Conservation (phyloP, 2,113 vertebrate genomes). For the Australoheros scitulus region DNA sequence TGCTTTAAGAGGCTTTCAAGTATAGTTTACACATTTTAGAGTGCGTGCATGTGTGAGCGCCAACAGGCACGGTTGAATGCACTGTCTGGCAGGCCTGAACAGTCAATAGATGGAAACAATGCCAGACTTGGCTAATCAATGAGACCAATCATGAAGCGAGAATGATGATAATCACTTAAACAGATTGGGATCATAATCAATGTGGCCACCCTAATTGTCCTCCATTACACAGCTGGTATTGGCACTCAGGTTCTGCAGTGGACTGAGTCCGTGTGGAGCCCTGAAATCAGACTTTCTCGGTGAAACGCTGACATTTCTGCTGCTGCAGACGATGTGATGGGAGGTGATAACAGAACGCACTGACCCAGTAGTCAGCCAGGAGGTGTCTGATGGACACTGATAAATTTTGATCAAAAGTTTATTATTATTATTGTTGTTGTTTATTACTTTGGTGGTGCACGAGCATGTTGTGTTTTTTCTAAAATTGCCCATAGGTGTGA, state of each 20-base stretch:
- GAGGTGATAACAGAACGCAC: background rate
- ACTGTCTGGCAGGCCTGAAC: background rate
- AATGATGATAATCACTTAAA: slow-evolving; percentile 60
- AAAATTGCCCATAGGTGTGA: too few relatives aligned
- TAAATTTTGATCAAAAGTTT: background rate
- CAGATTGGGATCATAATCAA: slow-evolving; percentile 58
- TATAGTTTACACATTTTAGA: background rate
- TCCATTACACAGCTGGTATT: slow-evolving; percentile 27
- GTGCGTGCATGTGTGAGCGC: background rate
- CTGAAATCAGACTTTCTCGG: background rate
- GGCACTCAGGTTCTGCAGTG: background rate
- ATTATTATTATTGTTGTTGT: background rate
- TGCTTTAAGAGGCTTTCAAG: background rate
- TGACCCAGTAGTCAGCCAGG: background rate
- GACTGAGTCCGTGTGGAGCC: background rate
- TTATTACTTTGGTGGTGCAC: too few relatives aligned
- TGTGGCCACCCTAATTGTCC: slow-evolving; percentile 50
- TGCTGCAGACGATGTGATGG: background rate
- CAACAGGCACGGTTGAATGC: background rate
- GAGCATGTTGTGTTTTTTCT: too few relatives aligned
- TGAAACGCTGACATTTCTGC: background rate
- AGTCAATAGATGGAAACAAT: slow-evolving; percentile 59
- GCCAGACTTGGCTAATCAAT: slow-evolving; percentile 65
- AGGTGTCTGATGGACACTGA: background rate
- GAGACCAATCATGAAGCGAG: slow-evolving; percentile 54